phyloP scores from a whole-genome alignment of 2,888 invertebrate species.

The Hyposoter didymator region DNA sequence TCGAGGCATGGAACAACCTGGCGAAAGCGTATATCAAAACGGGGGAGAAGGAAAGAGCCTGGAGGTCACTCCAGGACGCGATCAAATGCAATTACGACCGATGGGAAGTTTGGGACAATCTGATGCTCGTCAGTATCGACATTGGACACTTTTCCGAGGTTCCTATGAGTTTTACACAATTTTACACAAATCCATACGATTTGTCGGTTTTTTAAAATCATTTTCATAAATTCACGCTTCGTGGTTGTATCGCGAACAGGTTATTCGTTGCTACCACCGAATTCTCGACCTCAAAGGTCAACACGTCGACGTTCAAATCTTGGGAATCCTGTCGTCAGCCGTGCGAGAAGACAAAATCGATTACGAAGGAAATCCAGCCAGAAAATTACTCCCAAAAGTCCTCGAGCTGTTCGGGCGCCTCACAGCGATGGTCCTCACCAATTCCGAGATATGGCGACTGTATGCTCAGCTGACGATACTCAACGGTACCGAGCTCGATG shows the following conservation, averaged over 20 bases:
- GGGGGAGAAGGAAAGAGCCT: constrained; percentile 94
- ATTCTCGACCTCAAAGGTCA: constrained; percentile 93
- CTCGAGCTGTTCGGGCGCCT: constrained; percentile 91
- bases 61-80: constrained; percentile 94
- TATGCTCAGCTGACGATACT: constrained; percentile 90
- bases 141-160: constrained; percentile 93
- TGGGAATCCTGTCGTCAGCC: constrained; percentile 90
- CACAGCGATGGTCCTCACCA: constrained; percentile 88
- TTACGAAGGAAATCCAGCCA: constrained; percentile 83
- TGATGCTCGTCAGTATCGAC: constrained; percentile 94
- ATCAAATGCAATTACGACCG: constrained; percentile 96
- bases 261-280: constrained; percentile 93
- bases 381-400: constrained; percentile 82
- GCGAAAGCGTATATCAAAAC: constrained; percentile 96
- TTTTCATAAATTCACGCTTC: background rate
- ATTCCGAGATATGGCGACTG: constrained; percentile 92
- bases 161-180: background rate
- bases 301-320: constrained; percentile 91
- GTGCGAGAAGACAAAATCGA: constrained; percentile 88
- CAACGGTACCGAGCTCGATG: constrained; percentile 78
- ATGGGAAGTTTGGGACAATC: constrained; percentile 98
- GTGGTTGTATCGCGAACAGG: constrained; percentile 76
- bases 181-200: too few relatives aligned
- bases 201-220: too few relatives aligned
- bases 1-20: constrained; percentile 99